Evolutionary conservation across 2,113 vertebrate species (phyloP).

Genomic region (Camarhynchus parvulus): DNA sequence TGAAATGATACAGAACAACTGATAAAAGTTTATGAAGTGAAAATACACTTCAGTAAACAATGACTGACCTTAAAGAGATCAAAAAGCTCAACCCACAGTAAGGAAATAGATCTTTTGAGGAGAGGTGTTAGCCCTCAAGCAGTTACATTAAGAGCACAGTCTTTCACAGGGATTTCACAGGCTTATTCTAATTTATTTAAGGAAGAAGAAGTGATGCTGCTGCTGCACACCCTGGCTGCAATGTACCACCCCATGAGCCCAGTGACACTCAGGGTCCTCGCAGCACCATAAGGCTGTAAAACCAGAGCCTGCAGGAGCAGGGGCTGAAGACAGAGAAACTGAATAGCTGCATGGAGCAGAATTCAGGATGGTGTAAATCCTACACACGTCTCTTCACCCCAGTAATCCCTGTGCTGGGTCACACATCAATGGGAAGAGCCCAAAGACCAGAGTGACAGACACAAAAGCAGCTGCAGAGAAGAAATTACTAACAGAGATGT

Average conservation of each 20-base stretch:
- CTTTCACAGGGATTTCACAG: background rate
- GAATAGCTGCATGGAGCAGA: background rate
- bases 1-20: background rate
- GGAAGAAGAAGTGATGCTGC: background rate
- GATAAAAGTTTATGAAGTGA: background rate
- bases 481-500: background rate
- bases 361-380: background rate
- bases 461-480: background rate
- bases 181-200: background rate
- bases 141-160: background rate
- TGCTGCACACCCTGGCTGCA: background rate
- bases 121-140: background rate
- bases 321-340: background rate
- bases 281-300: background rate
- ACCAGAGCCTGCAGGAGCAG: background rate
- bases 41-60: background rate
- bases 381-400: fast-evolving
- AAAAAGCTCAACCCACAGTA: background rate
- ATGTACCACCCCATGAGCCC: background rate
- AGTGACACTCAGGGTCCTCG: background rate
- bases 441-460: background rate
- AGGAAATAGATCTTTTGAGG: background rate
- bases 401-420: background rate
- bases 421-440: background rate
- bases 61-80: background rate